phyloP scores from a whole-genome alignment of 2,888 invertebrate species.

The Aporophyla lueneburgensis region DNA sequence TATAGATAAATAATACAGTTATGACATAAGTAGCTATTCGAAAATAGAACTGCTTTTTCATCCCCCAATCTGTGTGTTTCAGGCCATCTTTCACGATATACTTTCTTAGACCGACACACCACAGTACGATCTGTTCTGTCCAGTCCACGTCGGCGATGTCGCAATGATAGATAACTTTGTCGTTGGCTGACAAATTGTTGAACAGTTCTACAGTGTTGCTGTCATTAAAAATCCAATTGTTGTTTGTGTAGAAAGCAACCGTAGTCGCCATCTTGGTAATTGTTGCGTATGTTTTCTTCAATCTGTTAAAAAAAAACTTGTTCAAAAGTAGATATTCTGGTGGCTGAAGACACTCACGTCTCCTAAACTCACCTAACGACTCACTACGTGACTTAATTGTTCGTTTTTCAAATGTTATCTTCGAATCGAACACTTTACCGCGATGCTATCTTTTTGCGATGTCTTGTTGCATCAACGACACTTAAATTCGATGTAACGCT shows the following conservation, averaged over 20 bases:
- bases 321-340: background rate
- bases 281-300: conserved; percentile 68
- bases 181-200: conserved; percentile 56
- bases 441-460: too few relatives aligned
- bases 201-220: conserved; percentile 60
- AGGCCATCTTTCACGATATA: conserved; percentile 52
- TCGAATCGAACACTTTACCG: too few relatives aligned
- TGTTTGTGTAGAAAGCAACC: conserved; percentile 55
- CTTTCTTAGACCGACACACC: conserved; percentile 67
- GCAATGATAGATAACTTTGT: conserved; percentile 66
- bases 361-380: background rate
- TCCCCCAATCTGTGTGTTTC: conserved; percentile 44
- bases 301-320: conserved; percentile 52
- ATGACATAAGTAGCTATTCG: conserved; percentile 50
- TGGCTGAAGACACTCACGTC: background rate
- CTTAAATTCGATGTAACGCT: too few relatives aligned
- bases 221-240: conserved; percentile 67
- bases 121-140: conserved; percentile 55
- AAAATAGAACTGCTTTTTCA: conserved; percentile 63
- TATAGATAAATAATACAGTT: conserved; percentile 13
- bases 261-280: conserved; percentile 55
- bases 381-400: too few relatives aligned
- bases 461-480: too few relatives aligned
- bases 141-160: conserved; percentile 61
- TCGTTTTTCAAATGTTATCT: too few relatives aligned